Evolutionary conservation across 2,113 vertebrate species (phyloP), one percentile per base, ranked within the genome.

Genomic region (Centrocercus urophasianus): DNA sequence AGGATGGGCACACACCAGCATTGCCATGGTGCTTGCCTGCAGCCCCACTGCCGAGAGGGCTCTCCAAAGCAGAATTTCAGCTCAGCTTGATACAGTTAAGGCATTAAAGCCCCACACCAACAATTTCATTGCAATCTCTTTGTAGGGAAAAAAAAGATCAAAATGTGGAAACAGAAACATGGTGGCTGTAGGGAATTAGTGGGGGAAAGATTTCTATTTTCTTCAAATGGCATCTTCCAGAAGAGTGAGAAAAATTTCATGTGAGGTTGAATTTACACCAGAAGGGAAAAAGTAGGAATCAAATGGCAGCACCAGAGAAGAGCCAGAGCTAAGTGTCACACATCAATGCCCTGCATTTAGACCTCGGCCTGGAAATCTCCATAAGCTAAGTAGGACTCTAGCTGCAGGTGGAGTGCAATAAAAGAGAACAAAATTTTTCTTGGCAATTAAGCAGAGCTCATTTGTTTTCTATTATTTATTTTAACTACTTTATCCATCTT

Each of bases 41-140:
- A 75, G 22, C 54, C 22, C n/a, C 3, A 10, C n/a, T 60, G n/a
- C n/a, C 47, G 30, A 80, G n/a, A 14, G 1, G 0, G 64, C 28
- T 64, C 15, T 32, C 11, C 43, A 27, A 27, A 21, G 27, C 34
- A 75, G 13, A 20, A 21, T 8, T 36, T 15, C 65, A 71, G 20
- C 11, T 7, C 57, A 56, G 32, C 32, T 45, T 1, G 12, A 66
- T 7, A 43, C 67, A 79, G 45, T 32, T 40, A 21, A 61, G 43
- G 69, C n/a, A n/a, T 48, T 57, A 21, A 66, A 93, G 75, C 11
- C 4, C 28, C 6, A 64, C 16, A 36, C 28, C 15, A 42, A 89
- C 15, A 3, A 30, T 48, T 84, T 84, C 0, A 73, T 54, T 74
- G 86, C 61, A 65, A 65, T 9, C 11, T 72, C 71, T 48, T 22